Evolutionary conservation across 2,113 vertebrate species (phyloP).

Genomic region (Boulengeromyrus knoepffleri): DNA sequence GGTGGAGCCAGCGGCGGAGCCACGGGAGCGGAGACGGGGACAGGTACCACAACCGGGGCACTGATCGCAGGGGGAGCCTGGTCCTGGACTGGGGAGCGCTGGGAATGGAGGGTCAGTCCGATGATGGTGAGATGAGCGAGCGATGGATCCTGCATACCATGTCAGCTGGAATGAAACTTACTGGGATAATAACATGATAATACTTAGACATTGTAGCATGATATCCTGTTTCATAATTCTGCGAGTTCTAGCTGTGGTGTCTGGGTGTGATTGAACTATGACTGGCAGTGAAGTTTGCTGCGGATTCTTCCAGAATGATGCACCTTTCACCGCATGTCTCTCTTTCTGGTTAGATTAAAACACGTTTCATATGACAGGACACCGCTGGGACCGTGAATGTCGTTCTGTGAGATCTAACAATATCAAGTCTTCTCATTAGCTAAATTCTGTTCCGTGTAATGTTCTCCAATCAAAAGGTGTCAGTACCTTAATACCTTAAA

Average conservation of each 20-base stretch:
- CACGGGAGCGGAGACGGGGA: conserved; percentile 58
- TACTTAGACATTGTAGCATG: background rate
- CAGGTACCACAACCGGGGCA: conserved; percentile 62
- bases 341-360: background rate
- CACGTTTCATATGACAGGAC: background rate
- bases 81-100: background rate
- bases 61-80: background rate
- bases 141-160: background rate
- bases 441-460: background rate
- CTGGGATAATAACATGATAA: background rate
- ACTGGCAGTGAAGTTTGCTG: background rate
- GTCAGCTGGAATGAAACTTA: background rate
- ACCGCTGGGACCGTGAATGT: background rate
- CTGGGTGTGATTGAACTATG: background rate
- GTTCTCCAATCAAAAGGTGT: background rate
- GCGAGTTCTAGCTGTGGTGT: background rate
- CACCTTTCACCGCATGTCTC: background rate
- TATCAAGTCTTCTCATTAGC: background rate
- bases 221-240: background rate
- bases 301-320: background rate
- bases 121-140: background rate
- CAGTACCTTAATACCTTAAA: background rate
- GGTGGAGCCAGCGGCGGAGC: conserved; percentile 50
- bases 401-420: background rate
- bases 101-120: background rate